Conservation (phyloP, 2,888 invertebrate genomes). For the Euplagia quadripunctaria region DNA sequence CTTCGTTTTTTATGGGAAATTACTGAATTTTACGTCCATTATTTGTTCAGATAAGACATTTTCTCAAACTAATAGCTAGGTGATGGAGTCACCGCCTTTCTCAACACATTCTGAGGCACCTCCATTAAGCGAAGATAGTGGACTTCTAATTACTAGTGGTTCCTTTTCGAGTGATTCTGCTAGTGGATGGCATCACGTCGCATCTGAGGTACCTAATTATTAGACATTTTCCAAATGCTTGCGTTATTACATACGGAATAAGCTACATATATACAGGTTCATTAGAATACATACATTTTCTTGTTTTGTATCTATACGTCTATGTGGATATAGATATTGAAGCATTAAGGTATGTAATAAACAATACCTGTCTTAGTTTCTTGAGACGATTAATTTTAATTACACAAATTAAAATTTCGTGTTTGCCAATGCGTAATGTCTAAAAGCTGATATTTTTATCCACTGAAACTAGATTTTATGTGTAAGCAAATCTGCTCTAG, state of each 20-base stretch:
- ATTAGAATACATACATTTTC: not conserved
- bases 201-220: slow-evolving; percentile 87
- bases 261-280: not conserved
- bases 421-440: not conserved
- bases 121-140: slow-evolving; percentile 92
- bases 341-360: not conserved
- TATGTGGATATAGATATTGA: not conserved
- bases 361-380: not conserved
- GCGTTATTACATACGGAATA: not conserved
- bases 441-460: not conserved
- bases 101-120: slow-evolving; percentile 92
- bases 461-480: not conserved
- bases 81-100: slow-evolving; percentile 93
- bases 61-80: slow-evolving; percentile 57
- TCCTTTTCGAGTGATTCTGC: slow-evolving; percentile 92
- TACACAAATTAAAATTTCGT: not conserved
- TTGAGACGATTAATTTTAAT: not conserved
- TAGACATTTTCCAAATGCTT: slow-evolving; percentile 1
- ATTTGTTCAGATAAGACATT: slow-evolving; percentile 64
- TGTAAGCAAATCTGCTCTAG: too few species aligned
- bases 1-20: slow-evolving; percentile 55
- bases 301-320: not conserved
- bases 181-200: slow-evolving; percentile 89
- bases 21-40: slow-evolving; percentile 56
- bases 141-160: slow-evolving; percentile 91